Evolutionary conservation across 2,888 invertebrate genomes (phyloP).

Genomic region (Homarus gammarus): DNA sequence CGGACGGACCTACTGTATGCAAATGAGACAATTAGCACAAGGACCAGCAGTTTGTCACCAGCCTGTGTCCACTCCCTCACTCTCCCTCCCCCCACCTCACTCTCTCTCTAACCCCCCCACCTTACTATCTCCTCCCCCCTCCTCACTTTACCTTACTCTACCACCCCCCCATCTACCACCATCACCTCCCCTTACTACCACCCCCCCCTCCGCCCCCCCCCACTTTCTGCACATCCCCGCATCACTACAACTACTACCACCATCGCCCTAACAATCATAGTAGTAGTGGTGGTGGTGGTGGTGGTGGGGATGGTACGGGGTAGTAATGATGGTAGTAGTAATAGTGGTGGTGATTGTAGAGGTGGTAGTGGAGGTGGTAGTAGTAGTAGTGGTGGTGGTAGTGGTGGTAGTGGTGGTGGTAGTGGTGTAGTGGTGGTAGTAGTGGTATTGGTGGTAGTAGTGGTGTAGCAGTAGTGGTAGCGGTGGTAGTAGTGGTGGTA

Average conservation of each 20-base stretch:
- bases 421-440: too few species aligned
- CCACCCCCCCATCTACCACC: neutral
- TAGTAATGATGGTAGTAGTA: too few species aligned
- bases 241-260: too few species aligned
- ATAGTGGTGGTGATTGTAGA: too few species aligned
- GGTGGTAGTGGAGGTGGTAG: too few species aligned
- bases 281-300: too few species aligned
- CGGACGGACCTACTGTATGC: neutral
- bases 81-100: neutral
- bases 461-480: neutral
- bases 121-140: neutral
- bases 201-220: neutral
- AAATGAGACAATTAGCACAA: neutral
- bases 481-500: neutral
- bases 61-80: too few species aligned
- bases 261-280: too few species aligned
- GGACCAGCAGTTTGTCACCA: too few species aligned
- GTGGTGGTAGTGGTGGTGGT: neutral
- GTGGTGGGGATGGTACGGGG: too few species aligned
- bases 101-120: neutral
- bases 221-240: too few species aligned
- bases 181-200: neutral
- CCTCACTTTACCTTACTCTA: neutral
- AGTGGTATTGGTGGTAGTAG: too few species aligned
- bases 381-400: neutral